A percentile compares a stretch with the other conserved stretches of the same genome.
phyloP scores from a whole-genome alignment of 2,113 vertebrate species.

The Mirza zaza region DNA sequence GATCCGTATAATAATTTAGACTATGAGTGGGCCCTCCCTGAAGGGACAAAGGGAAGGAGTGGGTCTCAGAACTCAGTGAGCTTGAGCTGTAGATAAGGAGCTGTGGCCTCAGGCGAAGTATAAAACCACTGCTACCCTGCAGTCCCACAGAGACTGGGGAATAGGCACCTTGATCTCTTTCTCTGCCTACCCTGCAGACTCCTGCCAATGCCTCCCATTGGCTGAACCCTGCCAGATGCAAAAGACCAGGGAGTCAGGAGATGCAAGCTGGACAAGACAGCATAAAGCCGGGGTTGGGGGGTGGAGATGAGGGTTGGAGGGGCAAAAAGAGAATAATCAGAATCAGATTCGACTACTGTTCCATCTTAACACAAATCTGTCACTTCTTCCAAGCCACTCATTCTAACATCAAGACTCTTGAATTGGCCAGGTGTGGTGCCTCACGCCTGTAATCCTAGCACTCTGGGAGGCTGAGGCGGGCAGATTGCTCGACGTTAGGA shows the following conservation, averaged over 20 bases:
- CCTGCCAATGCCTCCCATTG: not conserved
- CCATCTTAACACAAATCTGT: not conserved
- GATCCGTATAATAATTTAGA: not conserved
- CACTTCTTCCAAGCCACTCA: not conserved
- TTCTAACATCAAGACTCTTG: not conserved
- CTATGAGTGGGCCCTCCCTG: not conserved
- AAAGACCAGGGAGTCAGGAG: not conserved
- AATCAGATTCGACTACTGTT: not conserved
- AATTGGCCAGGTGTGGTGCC: not conserved
- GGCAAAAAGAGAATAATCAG: not conserved
- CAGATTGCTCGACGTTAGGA: no score
- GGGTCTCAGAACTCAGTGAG: not conserved
- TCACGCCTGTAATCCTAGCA: no score
- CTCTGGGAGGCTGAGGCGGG: no score
- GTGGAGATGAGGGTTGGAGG: not conserved
- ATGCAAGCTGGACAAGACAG: not conserved
- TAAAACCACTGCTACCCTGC: not conserved
- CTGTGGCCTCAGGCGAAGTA: not conserved
- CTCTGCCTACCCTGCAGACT: not conserved
- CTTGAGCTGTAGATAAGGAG: not conserved
- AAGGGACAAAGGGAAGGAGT: not conserved
- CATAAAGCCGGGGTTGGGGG: not conserved
- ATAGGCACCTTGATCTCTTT: not conserved
- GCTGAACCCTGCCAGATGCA: not conserved
- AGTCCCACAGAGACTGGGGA: not conserved